These are phyloP conservation scores for Drosophila mayri DNA, from an alignment of 1,140 invertebrate species.

Conservation along the genomic window DNA sequence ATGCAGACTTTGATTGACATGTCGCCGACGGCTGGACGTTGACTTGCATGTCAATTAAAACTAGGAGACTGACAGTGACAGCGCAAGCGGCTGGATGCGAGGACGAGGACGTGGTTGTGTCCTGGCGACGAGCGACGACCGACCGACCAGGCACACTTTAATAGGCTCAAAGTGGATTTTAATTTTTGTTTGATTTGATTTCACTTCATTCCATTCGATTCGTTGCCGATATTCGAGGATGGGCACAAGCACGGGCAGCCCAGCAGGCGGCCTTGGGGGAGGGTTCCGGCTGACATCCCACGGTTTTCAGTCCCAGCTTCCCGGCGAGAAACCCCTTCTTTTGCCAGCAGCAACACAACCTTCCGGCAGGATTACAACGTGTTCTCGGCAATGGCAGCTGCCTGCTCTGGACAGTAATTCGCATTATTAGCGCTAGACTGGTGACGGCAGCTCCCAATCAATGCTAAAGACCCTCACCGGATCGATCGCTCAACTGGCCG, in stretches of 20 bases:
- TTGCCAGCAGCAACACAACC: constrained; percentile 57
- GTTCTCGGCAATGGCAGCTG: constrained; percentile 60
- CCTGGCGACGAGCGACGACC: constrained; percentile 20
- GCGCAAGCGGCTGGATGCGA: constrained; percentile 1
- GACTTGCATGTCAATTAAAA: constrained; percentile 84
- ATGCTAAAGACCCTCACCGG: constrained; percentile 18
- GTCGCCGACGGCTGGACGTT: constrained; percentile 76
- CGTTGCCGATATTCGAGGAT: constrained; percentile 47
- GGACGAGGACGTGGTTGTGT: constrained; percentile 12
- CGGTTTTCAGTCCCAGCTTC: constrained; percentile 16
- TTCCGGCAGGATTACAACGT: constrained; percentile 68
- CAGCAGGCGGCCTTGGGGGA: constrained; percentile 61
- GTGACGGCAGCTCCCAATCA: constrained; percentile 49
- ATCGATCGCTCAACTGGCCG: constrained; percentile 48
- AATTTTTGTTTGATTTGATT: constrained; percentile 82
- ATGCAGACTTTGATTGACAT: constrained; percentile 81
- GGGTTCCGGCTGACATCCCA: constrained; percentile 43
- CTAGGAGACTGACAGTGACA: constrained; percentile 60
- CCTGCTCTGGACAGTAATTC: constrained; percentile 63
- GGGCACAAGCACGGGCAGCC: constrained; percentile 26
- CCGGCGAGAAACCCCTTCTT: constrained; percentile 36
- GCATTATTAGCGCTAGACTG: constrained; percentile 77
- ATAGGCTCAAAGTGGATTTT: constrained; percentile 84
- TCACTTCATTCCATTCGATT: constrained; percentile 68
- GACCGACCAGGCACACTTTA: constrained; percentile 69